These are phyloP conservation scores for Parauchenoglanis ngamensis DNA, from an alignment of 2,797 vertebrate genomes.

Conservation along the genomic window DNA sequence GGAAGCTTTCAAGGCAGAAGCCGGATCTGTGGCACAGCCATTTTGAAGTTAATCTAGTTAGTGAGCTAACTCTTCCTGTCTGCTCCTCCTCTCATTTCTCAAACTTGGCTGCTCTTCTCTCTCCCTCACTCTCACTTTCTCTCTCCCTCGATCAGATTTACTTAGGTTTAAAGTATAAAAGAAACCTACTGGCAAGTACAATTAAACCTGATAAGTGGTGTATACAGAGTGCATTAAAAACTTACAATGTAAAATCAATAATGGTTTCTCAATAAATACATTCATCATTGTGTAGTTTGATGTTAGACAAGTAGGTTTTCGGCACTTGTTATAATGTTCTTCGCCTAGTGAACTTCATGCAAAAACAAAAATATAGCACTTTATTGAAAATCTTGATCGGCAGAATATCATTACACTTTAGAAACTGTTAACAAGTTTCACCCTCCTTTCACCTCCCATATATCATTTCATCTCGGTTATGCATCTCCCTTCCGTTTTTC, in stretches of 20 bases:
- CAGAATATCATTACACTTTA: background rate
- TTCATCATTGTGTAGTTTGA: conserved; percentile 39
- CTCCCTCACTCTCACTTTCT: conserved; percentile 1
- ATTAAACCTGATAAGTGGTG: conserved; percentile 48
- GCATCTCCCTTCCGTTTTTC: background rate
- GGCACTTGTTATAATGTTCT: conserved; percentile 19
- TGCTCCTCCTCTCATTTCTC: conserved; percentile 59
- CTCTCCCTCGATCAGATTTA: conserved; percentile 30
- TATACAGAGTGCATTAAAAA: conserved; percentile 39
- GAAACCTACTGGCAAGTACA: conserved; percentile 41
- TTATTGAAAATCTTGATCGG: background rate
- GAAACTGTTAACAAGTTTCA: conserved; percentile 5
- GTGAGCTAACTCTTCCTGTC: conserved; percentile 64
- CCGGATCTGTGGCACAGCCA: conserved; percentile 63
- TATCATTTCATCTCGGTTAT: conserved; percentile 11
- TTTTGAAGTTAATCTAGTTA: conserved; percentile 72
- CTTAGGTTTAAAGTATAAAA: conserved; percentile 39
- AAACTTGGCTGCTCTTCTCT: conserved; percentile 43
- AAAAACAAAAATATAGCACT: background rate
- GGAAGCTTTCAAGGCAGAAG: conserved; percentile 58
- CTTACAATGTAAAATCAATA: conserved; percentile 42
- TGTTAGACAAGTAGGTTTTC: conserved; percentile 20
- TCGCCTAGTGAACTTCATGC: background rate
- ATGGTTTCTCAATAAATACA: conserved; percentile 34
- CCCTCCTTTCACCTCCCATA: background rate